Percentiles rank a stretch among this genome's conserved stretches.
These are phyloP conservation scores for Gadus macrocephalus DNA, from an alignment of 2,113 vertebrate species.

Conservation along the genomic window DNA sequence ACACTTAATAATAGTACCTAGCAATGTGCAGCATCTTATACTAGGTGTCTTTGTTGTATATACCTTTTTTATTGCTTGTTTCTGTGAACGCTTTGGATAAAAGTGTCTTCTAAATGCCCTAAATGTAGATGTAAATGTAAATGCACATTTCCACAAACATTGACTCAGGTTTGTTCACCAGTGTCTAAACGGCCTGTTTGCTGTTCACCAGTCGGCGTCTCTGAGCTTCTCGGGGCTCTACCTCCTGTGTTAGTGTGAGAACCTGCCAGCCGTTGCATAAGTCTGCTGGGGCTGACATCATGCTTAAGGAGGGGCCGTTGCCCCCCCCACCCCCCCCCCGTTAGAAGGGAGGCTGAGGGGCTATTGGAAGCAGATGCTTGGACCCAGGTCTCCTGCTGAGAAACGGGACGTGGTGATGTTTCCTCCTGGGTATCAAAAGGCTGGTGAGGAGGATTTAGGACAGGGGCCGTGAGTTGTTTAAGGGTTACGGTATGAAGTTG, in stretches of 20 bases:
- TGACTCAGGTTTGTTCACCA: too few species aligned
- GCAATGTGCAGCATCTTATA: too few species aligned
- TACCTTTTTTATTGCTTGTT: too few species aligned
- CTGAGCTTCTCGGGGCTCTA: constrained; percentile 14
- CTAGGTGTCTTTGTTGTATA: too few species aligned
- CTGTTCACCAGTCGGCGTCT: too few species aligned
- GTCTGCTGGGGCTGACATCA: constrained; percentile 51
- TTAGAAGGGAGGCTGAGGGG: constrained; percentile 9
- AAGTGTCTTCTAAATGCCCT: too few species aligned
- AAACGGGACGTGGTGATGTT: constrained; percentile 11
- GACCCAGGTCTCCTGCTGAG: constrained; percentile 19
- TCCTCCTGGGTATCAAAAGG: constrained; percentile 29
- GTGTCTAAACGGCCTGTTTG: too few species aligned
- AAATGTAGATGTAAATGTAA: too few species aligned
- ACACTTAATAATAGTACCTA: too few species aligned
- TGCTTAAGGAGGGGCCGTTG: constrained; percentile 33
- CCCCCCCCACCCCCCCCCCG: not conserved
- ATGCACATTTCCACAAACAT: too few species aligned
- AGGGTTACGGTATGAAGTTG: not conserved
- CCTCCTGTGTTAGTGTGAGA: constrained; percentile 28
- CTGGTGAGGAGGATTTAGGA: not conserved
- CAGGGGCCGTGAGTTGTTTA: not conserved
- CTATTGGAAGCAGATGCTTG: constrained; percentile 58
- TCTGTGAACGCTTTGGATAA: too few species aligned
- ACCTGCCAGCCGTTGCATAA: constrained; percentile 52